phyloP scores from a whole-genome alignment of 1,140 invertebrate species.

The Panagrolaimus sp. region DNA sequence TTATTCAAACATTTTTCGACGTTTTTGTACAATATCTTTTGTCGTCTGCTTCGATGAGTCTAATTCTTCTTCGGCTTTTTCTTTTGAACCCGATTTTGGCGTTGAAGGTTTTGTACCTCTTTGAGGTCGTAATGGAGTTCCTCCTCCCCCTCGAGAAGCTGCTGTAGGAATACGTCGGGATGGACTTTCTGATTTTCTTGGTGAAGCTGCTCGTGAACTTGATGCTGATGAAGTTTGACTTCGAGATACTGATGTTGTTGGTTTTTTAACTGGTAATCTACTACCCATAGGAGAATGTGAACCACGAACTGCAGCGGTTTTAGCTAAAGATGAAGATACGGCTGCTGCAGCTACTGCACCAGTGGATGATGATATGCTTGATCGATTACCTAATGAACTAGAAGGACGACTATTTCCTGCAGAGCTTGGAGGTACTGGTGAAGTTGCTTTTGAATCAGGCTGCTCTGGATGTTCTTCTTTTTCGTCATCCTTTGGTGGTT shows the following conservation, averaged over 20 bases:
- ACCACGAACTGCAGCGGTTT: not conserved
- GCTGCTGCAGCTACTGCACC: not conserved
- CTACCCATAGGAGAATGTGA: conserved; percentile 1
- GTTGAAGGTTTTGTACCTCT: not conserved
- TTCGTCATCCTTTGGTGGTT: conserved; percentile 1
- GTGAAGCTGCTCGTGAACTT: not conserved
- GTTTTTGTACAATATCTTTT: conserved; percentile 10
- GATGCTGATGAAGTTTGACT: not conserved
- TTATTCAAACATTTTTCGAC: conserved; percentile 7
- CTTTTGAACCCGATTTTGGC: conserved; percentile 8
- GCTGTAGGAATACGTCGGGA: not conserved
- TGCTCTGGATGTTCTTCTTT: not conserved
- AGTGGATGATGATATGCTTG: conserved; percentile 14
- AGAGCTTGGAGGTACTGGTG: conserved; percentile 4
- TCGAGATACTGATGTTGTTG: conserved; percentile 2
- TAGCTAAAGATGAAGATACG: not conserved
- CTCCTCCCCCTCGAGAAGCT: too few relatives aligned
- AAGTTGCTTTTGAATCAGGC: conserved; percentile 6
- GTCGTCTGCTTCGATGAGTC: not conserved
- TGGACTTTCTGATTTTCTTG: not conserved
- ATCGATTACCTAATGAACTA: conserved; percentile 1
- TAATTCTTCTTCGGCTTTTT: not conserved
- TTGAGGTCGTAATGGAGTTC: not conserved
- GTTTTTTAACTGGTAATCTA: not conserved
- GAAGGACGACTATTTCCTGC: conserved; percentile 14